Percentiles rank a stretch among this genome's conserved stretches.
phyloP scores from a whole-genome alignment of 2,888 invertebrate species.

The Gastrophysa polygoni region DNA sequence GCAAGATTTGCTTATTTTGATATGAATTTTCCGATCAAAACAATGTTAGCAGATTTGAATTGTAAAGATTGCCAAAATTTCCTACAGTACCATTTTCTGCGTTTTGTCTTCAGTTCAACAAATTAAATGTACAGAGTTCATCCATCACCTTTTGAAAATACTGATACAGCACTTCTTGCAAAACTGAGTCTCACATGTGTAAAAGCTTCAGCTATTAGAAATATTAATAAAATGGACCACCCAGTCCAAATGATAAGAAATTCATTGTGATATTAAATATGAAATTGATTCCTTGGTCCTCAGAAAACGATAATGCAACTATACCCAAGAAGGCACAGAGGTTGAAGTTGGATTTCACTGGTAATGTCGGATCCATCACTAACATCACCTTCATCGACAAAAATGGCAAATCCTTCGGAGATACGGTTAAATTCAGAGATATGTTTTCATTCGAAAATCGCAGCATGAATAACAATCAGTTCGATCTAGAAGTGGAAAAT shows the following conservation, averaged over 20 bases:
- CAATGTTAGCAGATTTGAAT: no score
- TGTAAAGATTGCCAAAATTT: no score
- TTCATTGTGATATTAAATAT: no score
- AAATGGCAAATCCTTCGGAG: slow-evolving; percentile 34
- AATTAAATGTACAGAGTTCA: no score
- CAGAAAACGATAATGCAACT: background rate
- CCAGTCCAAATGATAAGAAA: no score
- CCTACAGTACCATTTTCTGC: no score
- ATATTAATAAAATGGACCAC: no score
- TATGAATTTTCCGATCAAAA: background rate
- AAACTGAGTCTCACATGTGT: no score
- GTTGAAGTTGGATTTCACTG: slow-evolving; percentile 40
- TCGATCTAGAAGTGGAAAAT: slow-evolving; percentile 41
- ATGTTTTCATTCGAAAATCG: background rate
- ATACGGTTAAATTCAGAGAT: slow-evolving; percentile 34
- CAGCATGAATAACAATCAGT: slow-evolving; percentile 25
- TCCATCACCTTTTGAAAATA: no score
- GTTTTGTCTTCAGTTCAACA: no score
- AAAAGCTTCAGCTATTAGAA: no score
- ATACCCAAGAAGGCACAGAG: slow-evolving; percentile 28
- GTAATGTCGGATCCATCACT: slow-evolving; percentile 36
- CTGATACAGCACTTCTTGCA: no score
- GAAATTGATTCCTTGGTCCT: background rate
- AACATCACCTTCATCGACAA: slow-evolving; percentile 40
- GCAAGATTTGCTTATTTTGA: background rate